A percentile compares a stretch with the other conserved stretches of the same genome.
These are phyloP conservation scores for Porites cylindrica DNA, from an alignment of 92 coral and sea anemone species.

Conservation along the genomic window DNA sequence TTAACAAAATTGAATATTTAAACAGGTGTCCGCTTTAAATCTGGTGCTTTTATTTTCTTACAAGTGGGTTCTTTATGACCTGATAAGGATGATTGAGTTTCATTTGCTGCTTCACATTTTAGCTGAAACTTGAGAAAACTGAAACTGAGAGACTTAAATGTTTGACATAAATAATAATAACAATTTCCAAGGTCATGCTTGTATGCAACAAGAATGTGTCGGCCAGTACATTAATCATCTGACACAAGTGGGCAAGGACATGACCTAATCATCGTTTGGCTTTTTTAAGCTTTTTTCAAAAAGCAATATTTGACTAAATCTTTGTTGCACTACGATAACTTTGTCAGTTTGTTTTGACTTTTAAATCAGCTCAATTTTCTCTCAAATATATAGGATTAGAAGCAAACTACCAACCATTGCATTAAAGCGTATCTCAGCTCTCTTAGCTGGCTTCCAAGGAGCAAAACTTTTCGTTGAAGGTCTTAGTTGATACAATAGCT, in stretches of 20 bases:
- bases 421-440: not conserved
- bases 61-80: no score
- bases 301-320: not conserved
- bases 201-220: not conserved
- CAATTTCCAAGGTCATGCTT: not conserved
- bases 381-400: not conserved
- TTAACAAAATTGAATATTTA: no score
- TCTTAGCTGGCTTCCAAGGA: not conserved
- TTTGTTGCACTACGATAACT: not conserved
- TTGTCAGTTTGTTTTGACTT: not conserved
- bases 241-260: no score
- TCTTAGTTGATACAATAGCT: not conserved
- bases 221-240: not conserved
- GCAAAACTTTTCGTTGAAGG: not conserved
- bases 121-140: no score
- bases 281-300: no score
- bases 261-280: no score
- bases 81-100: no score
- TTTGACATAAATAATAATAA: not conserved
- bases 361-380: not conserved
- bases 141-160: not conserved
- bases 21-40: no score
- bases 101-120: no score
- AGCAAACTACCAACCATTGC: not conserved
- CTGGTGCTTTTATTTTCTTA: no score